Conservation (phyloP, 2,113 vertebrate species). For the Leucoraja erinaceus region DNA sequence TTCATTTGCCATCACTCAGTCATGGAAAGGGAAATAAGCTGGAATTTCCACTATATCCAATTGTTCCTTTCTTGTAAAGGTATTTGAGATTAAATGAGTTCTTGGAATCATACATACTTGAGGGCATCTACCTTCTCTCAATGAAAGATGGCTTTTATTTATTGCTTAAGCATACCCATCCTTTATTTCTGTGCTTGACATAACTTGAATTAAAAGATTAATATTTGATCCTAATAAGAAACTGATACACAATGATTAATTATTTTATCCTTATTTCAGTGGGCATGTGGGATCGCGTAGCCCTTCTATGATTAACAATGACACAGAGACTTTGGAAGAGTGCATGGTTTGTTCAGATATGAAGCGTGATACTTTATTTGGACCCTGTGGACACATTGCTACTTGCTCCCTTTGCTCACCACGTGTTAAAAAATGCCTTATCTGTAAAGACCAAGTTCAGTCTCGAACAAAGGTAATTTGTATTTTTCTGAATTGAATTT, state of each 20-base stretch:
- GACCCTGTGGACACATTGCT: constrained; percentile 95
- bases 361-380: constrained; percentile 96
- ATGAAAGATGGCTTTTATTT: background rate
- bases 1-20: background rate
- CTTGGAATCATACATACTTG: background rate
- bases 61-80: background rate
- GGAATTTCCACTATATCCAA: background rate
- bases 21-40: background rate
- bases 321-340: constrained; percentile 89
- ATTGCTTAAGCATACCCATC: background rate
- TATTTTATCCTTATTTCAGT: constrained; percentile 53
- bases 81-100: background rate
- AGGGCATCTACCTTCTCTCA: background rate
- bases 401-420: constrained; percentile 98
- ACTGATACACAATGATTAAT: background rate
- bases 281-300: constrained; percentile 92
- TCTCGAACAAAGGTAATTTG: constrained; percentile 88
- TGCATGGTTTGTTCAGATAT: constrained; percentile 98
- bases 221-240: background rate
- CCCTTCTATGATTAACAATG: constrained; percentile 90
- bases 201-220: background rate
- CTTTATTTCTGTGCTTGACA: background rate
- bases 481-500: background rate
- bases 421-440: constrained; percentile 97
- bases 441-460: constrained; percentile 98